phyloP scores from a whole-genome alignment of 2,113 vertebrate species.

The Ahaetulla prasina region DNA sequence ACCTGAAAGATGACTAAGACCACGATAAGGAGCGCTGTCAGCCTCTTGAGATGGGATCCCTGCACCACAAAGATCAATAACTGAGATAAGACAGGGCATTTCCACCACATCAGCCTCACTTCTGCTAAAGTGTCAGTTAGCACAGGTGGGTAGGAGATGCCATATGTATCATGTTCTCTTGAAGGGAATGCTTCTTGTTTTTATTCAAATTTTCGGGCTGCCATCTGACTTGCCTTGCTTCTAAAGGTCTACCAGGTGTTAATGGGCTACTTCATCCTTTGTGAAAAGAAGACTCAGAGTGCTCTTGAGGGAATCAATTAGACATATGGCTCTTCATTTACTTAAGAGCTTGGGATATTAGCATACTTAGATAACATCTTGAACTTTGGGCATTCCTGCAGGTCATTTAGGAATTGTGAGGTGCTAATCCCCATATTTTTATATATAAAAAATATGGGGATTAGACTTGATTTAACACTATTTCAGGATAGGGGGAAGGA shows the following conservation, averaged over 20 bases:
- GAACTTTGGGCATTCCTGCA: rapidly evolving
- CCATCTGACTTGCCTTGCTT: not conserved
- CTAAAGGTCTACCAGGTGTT: conserved; percentile 49
- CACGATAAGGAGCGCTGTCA: not conserved
- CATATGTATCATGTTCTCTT: conserved; percentile 15
- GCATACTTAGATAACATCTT: conserved; percentile 19
- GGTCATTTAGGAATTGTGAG: not conserved
- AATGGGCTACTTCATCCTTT: conserved; percentile 25
- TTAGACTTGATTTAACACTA: too few species aligned
- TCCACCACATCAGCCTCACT: conserved; percentile 65
- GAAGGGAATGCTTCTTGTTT: not conserved
- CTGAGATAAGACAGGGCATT: conserved; percentile 71
- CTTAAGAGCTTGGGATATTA: not conserved
- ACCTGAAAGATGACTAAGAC: conserved; percentile 4
- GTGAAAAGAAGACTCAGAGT: conserved; percentile 42
- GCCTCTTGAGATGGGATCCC: conserved; percentile 71
- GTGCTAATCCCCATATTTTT: too few species aligned
- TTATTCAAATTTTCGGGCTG: not conserved
- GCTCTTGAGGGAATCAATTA: not conserved
- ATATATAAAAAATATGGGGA: too few species aligned
- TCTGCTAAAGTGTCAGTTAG: conserved; percentile 79
- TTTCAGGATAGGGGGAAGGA: too few species aligned
- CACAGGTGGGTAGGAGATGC: conserved; percentile 67
- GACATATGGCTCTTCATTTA: not conserved
- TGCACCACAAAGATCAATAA: conserved; percentile 59